Percentiles rank a stretch among this genome's conserved stretches.
These are phyloP conservation scores for Ptilodon capucinus DNA, from an alignment of 2,888 invertebrate genomes.

Conservation along the genomic window DNA sequence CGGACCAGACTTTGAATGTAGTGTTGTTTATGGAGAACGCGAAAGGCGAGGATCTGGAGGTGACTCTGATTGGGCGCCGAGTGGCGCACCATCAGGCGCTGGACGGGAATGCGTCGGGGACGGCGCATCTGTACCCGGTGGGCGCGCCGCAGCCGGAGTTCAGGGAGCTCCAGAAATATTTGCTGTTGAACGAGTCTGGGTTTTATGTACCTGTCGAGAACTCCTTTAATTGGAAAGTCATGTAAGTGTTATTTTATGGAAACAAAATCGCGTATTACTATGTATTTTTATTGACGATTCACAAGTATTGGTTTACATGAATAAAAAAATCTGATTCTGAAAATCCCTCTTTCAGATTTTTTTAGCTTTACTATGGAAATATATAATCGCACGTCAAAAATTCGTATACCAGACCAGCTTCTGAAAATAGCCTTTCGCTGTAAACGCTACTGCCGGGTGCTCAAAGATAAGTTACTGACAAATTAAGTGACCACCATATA, in stretches of 20 bases:
- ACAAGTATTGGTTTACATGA: too few species aligned
- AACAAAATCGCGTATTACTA: too few species aligned
- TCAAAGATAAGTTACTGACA: too few species aligned
- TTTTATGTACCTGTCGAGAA: constrained; percentile 70
- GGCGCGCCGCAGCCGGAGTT: constrained; percentile 24
- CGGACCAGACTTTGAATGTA: constrained; percentile 54
- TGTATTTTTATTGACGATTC: background rate
- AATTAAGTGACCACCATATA: too few species aligned
- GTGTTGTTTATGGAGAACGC: constrained; percentile 36
- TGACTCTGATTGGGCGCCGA: constrained; percentile 44
- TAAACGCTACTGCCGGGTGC: too few species aligned
- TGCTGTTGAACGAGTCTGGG: constrained; percentile 57
- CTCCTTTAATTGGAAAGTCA: constrained; percentile 61
- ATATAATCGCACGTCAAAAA: too few species aligned
- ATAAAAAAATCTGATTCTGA: too few species aligned
- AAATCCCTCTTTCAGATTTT: too few species aligned
- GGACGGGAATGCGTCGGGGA: constrained; percentile 8
- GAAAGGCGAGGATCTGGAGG: constrained; percentile 14
- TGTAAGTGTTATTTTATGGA: constrained; percentile 38
- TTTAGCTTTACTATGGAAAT: too few species aligned
- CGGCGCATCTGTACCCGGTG: constrained; percentile 33
- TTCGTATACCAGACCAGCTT: too few species aligned
- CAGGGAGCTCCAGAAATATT: constrained; percentile 47
- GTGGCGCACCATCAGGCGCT: background rate
- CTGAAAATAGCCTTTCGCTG: too few species aligned